Percentiles rank a stretch among this genome's conserved stretches.
Conservation (phyloP, 2,888 invertebrate genomes). For the Lasioglossum oenotherae region DNA sequence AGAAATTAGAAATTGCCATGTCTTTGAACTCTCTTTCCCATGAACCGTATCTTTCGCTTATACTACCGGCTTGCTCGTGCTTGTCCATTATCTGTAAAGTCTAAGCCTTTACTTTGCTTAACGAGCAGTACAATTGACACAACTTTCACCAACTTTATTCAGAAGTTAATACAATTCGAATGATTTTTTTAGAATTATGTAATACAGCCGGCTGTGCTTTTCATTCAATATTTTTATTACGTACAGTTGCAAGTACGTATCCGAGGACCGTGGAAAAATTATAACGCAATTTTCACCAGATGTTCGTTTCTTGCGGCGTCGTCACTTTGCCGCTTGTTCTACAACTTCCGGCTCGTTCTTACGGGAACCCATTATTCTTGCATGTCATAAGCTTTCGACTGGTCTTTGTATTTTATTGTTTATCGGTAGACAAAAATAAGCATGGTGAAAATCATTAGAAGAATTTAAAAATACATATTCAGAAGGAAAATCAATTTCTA, state of each 20-base stretch:
- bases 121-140: not conserved
- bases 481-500: too few species aligned
- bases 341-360: slow-evolving; percentile 47
- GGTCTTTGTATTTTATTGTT: not conserved
- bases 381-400: not conserved
- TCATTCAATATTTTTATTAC: not conserved
- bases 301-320: slow-evolving; percentile 40
- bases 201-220: not conserved
- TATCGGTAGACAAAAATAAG: too few species aligned
- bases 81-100: not conserved
- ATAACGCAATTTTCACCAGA: slow-evolving; percentile 43
- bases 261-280: slow-evolving; percentile 34
- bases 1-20: not conserved
- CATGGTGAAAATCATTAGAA: too few species aligned
- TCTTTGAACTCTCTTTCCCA: not conserved
- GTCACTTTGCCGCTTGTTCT: slow-evolving; percentile 34
- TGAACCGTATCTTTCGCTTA: not conserved
- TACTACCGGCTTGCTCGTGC: not conserved
- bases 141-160: not conserved
- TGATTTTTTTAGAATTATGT: not conserved
- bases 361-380: slow-evolving; percentile 24
- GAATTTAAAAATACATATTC: too few species aligned
- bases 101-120: not conserved
- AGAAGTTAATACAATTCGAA: not conserved
- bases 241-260: slow-evolving; percentile 7